These are phyloP conservation scores for Connochaetes taurinus DNA, from an alignment of 2,113 vertebrate species.

Conservation along the genomic window DNA sequence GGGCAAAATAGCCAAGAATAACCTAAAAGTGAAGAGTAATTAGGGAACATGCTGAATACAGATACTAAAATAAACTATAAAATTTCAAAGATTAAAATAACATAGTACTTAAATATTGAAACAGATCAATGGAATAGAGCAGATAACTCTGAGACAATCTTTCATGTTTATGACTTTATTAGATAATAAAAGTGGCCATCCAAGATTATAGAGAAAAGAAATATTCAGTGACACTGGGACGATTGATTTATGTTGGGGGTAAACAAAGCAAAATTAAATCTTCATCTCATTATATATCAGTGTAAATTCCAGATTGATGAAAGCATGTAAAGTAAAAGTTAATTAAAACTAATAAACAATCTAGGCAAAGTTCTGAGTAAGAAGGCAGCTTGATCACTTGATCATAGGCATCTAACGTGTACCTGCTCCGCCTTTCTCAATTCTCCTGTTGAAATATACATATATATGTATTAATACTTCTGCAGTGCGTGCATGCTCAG, in stretches of 20 bases:
- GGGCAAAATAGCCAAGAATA: background rate
- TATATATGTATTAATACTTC: no score
- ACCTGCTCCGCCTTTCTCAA: background rate
- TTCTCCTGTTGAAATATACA: background rate
- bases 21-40: background rate
- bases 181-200: conserved; percentile 4
- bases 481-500: background rate
- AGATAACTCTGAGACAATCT: background rate
- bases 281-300: background rate
- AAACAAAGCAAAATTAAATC: conserved; percentile 59
- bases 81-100: conserved; percentile 14
- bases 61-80: background rate
- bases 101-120: background rate
- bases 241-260: conserved; percentile 36
- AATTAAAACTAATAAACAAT: conserved; percentile 61
- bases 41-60: background rate
- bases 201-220: conserved; percentile 14
- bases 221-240: background rate
- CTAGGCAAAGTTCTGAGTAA: conserved; percentile 25
- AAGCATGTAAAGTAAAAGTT: conserved; percentile 46
- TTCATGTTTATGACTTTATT: conserved; percentile 38
- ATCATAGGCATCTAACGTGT: background rate
- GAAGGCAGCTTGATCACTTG: background rate
- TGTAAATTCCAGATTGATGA: conserved; percentile 40
- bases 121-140: background rate